These are phyloP conservation scores for Catharus bicknelli DNA, from an alignment of 2,113 vertebrate species.

Conservation along the genomic window DNA sequence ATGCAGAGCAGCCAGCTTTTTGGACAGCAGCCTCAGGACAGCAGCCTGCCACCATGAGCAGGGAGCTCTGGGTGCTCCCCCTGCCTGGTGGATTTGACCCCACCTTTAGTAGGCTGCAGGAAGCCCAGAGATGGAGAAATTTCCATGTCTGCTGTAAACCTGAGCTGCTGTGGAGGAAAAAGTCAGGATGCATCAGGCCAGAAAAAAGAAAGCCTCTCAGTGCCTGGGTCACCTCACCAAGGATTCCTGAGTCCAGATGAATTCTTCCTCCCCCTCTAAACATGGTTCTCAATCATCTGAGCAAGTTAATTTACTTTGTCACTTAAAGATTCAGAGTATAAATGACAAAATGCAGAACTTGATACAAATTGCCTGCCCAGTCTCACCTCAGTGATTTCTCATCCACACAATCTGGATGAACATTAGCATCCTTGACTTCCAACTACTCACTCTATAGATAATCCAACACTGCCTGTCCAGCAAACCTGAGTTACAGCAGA, in stretches of 20 bases:
- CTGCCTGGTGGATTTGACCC: neutral
- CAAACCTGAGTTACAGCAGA: neutral
- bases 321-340: neutral
- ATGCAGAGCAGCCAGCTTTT: neutral
- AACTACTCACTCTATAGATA: neutral
- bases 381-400: neutral
- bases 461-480: neutral
- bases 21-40: neutral
- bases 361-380: neutral
- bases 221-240: neutral
- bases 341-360: neutral
- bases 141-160: neutral
- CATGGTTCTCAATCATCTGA: neutral
- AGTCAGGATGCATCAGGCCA: neutral
- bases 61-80: neutral
- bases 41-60: accelerated
- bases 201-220: neutral
- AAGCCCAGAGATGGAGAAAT: neutral
- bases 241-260: neutral
- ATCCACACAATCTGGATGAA: neutral
- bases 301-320: neutral
- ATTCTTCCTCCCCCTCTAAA: neutral
- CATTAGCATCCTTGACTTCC: neutral
- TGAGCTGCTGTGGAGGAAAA: neutral
- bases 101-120: neutral